Evolutionary conservation across 2,888 invertebrate species (phyloP), one percentile per base, ranked within the genome.

Genomic region (Laspeyria flexula): DNA sequence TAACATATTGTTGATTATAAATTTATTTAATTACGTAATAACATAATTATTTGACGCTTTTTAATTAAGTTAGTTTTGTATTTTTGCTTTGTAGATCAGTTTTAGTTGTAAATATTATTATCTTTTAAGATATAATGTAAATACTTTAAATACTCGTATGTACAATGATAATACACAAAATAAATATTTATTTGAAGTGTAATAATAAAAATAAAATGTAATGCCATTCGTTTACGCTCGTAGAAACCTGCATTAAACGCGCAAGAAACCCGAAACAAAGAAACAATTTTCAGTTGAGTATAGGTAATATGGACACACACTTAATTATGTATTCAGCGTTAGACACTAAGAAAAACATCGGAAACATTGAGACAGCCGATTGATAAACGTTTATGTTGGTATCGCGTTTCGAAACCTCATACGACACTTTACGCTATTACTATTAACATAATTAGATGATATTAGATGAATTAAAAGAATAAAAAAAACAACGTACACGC

Each of bases 391-490:
- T 63, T 64, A 60, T 67, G 57, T 49, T 51, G 47, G 52, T 43
- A 60, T 68, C 56, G 68, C 56, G 64, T 70, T 70, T 43, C 42
- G 35, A 45, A 34, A 31, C 44, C 31, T 44, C 50, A 16, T 39
- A 43, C 30, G 54, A 39, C 54, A 57, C 47, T 58, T 37, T 56
- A 56, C 39, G 53, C 51, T 62, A 52, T 52, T 54, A 49, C 46
- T 67, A 65, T 65, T 60, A 54, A 52, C 66, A 67, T 70, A 70
- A 73, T 71, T 63, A 67, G 62, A 63, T 59, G 62, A 66, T 66
- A 68, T 68, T 60, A 62, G 61, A 65, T 66, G 61, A 65, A 72
- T 69, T 66, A 66, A 69, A 60, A 69, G 60, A 53, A 16, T 29
- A 55, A 58, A 65, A 66, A 70, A 55, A 52, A 39, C 39, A 31